Evolutionary conservation across 2,888 invertebrate species (phyloP), one percentile per base, ranked within the genome.

Genomic region (Lithophane ornitopus): DNA sequence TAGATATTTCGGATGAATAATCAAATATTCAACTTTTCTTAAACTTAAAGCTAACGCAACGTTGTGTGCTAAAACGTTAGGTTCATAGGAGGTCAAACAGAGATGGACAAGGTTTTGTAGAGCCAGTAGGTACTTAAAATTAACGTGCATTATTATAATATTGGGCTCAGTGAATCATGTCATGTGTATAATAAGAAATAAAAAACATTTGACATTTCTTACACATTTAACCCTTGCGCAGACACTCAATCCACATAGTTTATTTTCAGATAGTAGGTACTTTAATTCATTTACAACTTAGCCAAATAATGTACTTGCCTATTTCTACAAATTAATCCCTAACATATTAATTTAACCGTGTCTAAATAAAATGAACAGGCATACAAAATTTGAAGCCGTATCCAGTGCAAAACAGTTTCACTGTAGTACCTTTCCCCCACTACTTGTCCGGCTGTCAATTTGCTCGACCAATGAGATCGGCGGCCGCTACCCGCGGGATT

Each of bases 401-500:
- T 87, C 89, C 12, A 80, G 87, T 67, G 22, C 22, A 66, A 59
- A 62, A 63, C 16, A 69, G 49, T 63, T 54, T 81, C 74, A 22
- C 12, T 63, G 81, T 68, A 39, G 34, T 78, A 81, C 80, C 74
- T 79, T 69, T 88, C 89, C 88, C 90, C 89, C 87, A 87, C 90
- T 84, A 88, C 89, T 90, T 88, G 89, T 90, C 90, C 85, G 90
- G 87, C 91, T 92, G 92, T 94, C 95, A 96, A 96, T 96, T 96
- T 96, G 95, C 94, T 91, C 92, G 92, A 90, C 94, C 95, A 95
- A 96, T 96, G 94, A 94, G 94, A 94, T 91, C 92, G 87, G 91
- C 93, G 93, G 94, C 92, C 92, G 89, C 90, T 92, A 91, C 96
- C 96, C 95, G 89, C 89, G 96, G 96, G 96, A 96, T 96, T 96